Evolutionary conservation across 2,113 vertebrate genomes (phyloP).

Genomic region (Nycticryphes semicollaris): DNA sequence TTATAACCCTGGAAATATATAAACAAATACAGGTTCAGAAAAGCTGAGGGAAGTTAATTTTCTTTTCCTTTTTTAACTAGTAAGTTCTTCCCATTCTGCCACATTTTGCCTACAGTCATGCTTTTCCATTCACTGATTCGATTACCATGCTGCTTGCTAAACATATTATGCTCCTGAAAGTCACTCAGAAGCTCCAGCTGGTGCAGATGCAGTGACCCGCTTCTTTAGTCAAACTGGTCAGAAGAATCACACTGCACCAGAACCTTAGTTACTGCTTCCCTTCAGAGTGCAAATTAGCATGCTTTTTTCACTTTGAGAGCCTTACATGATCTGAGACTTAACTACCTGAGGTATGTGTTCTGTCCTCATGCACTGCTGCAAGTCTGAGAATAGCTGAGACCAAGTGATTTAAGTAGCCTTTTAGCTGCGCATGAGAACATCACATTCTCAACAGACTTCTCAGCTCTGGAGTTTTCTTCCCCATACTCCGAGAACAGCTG

Average conservation of each 20-base stretch:
- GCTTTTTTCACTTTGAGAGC: not conserved
- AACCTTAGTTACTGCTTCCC: not conserved
- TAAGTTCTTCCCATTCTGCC: conserved; percentile 20
- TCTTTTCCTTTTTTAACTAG: not conserved
- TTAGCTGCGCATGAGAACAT: not conserved
- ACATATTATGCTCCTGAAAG: conserved; percentile 54
- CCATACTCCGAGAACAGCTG: not conserved
- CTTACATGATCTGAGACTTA: not conserved
- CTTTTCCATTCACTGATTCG: conserved; percentile 58
- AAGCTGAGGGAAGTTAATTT: not conserved
- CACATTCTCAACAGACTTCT: not conserved
- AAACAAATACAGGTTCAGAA: not conserved
- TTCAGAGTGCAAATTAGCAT: not conserved
- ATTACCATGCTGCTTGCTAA: conserved; percentile 59
- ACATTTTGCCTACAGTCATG: conserved; percentile 52
- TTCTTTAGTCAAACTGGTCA: conserved; percentile 1
- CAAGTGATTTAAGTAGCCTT: not conserved
- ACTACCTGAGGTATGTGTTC: not conserved
- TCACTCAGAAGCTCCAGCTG: conserved; percentile 52
- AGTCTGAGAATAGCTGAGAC: not conserved
- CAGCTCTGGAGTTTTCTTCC: not conserved
- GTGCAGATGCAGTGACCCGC: conserved; percentile 46
- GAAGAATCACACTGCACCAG: not conserved
- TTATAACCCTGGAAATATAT: not conserved
- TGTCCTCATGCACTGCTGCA: not conserved